These are phyloP conservation scores for Eurypyga helias DNA, from an alignment of 2,113 vertebrate genomes.

Conservation along the genomic window DNA sequence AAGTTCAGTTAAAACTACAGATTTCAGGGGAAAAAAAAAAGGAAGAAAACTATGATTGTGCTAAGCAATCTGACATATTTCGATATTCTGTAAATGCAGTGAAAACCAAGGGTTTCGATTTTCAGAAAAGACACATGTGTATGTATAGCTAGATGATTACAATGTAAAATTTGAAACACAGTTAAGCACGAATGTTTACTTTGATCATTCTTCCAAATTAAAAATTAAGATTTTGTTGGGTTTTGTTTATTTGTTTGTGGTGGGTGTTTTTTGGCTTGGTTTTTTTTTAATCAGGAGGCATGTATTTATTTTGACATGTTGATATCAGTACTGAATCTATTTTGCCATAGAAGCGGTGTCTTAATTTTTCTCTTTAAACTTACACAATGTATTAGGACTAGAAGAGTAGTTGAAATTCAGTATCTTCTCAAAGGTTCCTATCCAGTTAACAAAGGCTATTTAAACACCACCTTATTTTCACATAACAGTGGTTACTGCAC, in stretches of 20 bases:
- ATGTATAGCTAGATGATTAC: not conserved
- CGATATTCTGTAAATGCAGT: not conserved
- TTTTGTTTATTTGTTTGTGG: not conserved
- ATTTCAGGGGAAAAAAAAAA: not conserved
- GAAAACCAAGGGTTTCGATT: not conserved
- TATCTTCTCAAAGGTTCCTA: not conserved
- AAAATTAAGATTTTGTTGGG: not conserved
- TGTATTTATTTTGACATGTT: not conserved
- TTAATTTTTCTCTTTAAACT: not conserved
- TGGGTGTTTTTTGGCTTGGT: no score
- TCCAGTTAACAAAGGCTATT: not conserved
- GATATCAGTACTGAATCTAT: not conserved
- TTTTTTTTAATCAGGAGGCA: not conserved
- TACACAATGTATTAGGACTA: not conserved
- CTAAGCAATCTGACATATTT: not conserved
- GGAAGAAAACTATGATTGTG: not conserved
- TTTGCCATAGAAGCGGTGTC: not conserved
- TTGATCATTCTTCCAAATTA: not conserved
- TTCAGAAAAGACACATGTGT: not conserved
- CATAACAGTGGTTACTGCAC: rapidly evolving
- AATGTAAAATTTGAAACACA: not conserved
- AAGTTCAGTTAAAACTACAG: not conserved
- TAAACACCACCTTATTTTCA: not conserved
- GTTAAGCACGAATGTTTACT: not conserved
- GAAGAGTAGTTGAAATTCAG: not conserved